A percentile compares a stretch with the other conserved stretches of the same genome.
These are phyloP conservation scores for Cyclura pinguis DNA, from an alignment of 2,797 vertebrate species.

Conservation along the genomic window DNA sequence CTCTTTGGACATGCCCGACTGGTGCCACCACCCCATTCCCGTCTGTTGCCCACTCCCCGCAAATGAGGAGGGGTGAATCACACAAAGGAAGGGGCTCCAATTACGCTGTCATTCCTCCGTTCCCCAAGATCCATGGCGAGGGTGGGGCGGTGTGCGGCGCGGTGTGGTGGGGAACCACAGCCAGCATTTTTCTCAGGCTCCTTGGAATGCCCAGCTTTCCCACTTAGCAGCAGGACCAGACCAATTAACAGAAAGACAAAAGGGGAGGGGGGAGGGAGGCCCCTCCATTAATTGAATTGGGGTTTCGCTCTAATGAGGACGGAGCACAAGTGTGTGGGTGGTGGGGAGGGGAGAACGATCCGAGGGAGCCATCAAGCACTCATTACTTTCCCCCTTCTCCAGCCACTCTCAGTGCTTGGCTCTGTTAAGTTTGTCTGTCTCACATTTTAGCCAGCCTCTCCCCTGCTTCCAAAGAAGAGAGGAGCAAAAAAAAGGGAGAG, in stretches of 20 bases:
- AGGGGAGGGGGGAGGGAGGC: slow-evolving; percentile 42
- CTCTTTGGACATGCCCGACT: slow-evolving; percentile 86
- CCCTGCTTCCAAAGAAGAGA: too few species aligned
- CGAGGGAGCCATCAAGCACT: slow-evolving; percentile 65
- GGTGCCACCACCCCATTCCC: slow-evolving; percentile 85
- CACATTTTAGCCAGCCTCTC: background rate
- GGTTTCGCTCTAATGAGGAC: slow-evolving; percentile 74
- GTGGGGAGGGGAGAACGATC: slow-evolving; percentile 24
- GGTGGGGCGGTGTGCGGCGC: background rate
- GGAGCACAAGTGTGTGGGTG: slow-evolving; percentile 58
- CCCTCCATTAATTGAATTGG: slow-evolving; percentile 67
- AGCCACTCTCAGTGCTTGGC: background rate
- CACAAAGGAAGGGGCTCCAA: slow-evolving; percentile 80
- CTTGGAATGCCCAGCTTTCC: slow-evolving; percentile 87
- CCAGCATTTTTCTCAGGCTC: slow-evolving; percentile 80
- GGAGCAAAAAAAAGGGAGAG: too few species aligned
- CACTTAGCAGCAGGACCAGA: slow-evolving; percentile 84
- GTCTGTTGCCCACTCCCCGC: slow-evolving; percentile 82
- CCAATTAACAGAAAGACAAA: slow-evolving; percentile 83
- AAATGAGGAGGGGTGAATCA: slow-evolving; percentile 82
- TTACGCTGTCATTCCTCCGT: slow-evolving; percentile 88
- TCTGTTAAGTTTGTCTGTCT: background rate
- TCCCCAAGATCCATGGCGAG: slow-evolving; percentile 78
- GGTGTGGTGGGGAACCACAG: background rate
- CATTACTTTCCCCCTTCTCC: slow-evolving; percentile 34